Conservation (phyloP, 2,113 vertebrate species). For the Thermophis baileyi region DNA sequence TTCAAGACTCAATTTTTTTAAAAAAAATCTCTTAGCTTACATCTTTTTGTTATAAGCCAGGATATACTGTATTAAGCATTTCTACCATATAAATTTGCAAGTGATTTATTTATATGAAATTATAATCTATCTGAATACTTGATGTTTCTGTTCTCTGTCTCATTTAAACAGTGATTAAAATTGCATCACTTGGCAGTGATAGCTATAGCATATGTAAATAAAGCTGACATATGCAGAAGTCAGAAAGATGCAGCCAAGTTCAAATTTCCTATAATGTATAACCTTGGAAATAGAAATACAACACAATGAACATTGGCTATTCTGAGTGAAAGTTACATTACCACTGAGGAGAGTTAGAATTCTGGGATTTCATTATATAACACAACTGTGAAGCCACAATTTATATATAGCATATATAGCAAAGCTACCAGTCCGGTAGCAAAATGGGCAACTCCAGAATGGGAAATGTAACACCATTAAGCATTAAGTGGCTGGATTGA, state of each 20-base stretch:
- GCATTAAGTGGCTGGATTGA: not conserved
- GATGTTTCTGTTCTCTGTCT: slow-evolving; percentile 7
- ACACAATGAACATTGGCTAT: not conserved
- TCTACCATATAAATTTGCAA: not conserved
- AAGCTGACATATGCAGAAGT: slow-evolving; percentile 9
- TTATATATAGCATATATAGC: not conserved
- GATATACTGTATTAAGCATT: not conserved
- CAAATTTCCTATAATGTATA: not conserved
- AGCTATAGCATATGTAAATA: slow-evolving; percentile 26
- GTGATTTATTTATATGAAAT: slow-evolving; percentile 8
- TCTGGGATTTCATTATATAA: not conserved
- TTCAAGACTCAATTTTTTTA: not conserved
- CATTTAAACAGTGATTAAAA: slow-evolving; percentile 12
- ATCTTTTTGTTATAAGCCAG: not conserved
- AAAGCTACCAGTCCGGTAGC: not conserved
- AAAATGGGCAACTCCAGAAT: not conserved
- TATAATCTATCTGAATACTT: slow-evolving; percentile 7
- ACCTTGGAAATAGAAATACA: slow-evolving; percentile 1
- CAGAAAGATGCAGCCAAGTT: slow-evolving; percentile 10
- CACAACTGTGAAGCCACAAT: not conserved
- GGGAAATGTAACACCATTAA: not conserved
- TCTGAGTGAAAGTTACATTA: not conserved
- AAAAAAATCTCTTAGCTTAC: too few relatives aligned
- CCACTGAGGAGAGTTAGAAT: not conserved
- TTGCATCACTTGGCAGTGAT: slow-evolving; percentile 12